phyloP scores from a whole-genome alignment of 1,140 invertebrate species.

The Drosophila persimilis region DNA sequence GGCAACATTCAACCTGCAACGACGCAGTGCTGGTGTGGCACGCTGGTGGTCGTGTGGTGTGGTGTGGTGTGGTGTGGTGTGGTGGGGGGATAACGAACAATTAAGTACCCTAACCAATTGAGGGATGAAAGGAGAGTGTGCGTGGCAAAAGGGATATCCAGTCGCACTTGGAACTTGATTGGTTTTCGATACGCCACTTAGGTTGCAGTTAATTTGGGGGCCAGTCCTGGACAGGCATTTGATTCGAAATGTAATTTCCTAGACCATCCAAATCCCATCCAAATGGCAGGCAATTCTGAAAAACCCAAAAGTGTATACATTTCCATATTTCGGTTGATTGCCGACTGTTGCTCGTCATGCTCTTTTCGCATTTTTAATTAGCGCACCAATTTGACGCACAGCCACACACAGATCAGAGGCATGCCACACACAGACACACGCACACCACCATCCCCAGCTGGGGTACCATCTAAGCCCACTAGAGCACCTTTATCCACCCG shows the following conservation, averaged over 20 bases:
- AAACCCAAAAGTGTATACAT: background rate
- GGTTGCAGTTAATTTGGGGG: too few relatives aligned
- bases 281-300: background rate
- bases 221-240: too few relatives aligned
- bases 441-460: too few relatives aligned
- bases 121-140: background rate
- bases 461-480: too few relatives aligned
- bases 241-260: too few relatives aligned
- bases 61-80: too few relatives aligned
- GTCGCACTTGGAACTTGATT: slow-evolving; percentile 4
- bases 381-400: background rate
- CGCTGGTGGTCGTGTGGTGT: too few relatives aligned
- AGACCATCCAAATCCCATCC: background rate
- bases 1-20: slow-evolving; percentile 14
- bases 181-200: background rate
- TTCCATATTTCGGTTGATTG: slow-evolving; percentile 3
- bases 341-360: background rate
- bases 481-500: background rate
- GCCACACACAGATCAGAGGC: too few relatives aligned
- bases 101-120: slow-evolving; percentile 44
- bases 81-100: slow-evolving; percentile 31
- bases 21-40: background rate
- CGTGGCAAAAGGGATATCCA: background rate
- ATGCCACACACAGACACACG: too few relatives aligned
- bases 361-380: slow-evolving; percentile 25